A percentile compares a stretch with the other conserved stretches of the same genome.
Conservation (phyloP, 2,888 invertebrate genomes). For the Oscheius sp. region DNA sequence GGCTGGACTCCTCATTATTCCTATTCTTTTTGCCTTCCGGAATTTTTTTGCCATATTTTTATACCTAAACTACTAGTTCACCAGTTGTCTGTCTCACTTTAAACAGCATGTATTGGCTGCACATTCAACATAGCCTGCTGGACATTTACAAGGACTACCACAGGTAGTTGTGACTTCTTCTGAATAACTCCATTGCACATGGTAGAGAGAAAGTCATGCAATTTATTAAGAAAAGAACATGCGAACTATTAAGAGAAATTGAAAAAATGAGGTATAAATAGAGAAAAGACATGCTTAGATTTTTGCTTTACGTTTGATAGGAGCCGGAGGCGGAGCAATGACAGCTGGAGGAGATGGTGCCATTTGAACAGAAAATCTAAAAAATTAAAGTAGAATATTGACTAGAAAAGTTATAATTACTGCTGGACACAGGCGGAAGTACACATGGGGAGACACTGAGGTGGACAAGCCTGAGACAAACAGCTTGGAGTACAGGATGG, state of each 20-base stretch:
- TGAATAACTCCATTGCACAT: background rate
- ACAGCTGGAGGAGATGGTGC: constrained; percentile 31
- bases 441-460: constrained; percentile 50
- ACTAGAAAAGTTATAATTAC: background rate
- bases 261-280: background rate
- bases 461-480: constrained; percentile 43
- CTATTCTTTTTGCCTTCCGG: constrained; percentile 38
- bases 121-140: constrained; percentile 62
- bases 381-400: constrained; percentile 5
- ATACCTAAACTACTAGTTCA: constrained; percentile 56
- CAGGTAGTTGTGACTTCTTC: constrained; percentile 51
- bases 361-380: constrained; percentile 40
- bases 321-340: constrained; percentile 28
- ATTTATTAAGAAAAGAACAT: background rate
- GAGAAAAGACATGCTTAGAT: background rate
- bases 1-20: constrained; percentile 17
- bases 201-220: background rate
- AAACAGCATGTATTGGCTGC: constrained; percentile 59
- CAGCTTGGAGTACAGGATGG: constrained; percentile 52
- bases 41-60: constrained; percentile 64
- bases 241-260: too few species aligned
- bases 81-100: constrained; percentile 29
- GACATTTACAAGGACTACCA: constrained; percentile 56
- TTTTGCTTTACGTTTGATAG: constrained; percentile 11
- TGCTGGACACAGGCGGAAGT: constrained; percentile 46